Evolutionary conservation across 2,888 invertebrate species (phyloP).

Genomic region (Latrodectus elegans): DNA sequence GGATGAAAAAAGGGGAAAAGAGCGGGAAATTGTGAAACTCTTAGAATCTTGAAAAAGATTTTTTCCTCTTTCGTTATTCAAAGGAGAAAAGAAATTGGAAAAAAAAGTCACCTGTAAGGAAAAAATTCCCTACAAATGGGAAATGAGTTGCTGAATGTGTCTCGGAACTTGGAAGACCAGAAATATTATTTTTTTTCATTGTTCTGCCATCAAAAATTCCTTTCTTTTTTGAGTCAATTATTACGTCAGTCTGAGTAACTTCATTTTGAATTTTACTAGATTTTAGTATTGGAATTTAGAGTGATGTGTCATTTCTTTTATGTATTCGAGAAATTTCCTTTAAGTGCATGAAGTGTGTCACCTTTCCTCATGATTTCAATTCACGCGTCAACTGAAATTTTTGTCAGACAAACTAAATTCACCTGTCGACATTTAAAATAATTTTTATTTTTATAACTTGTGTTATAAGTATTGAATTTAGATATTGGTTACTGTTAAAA

Average conservation of each 20-base stretch:
- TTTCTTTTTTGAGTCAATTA: conserved; percentile 45
- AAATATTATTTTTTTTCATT: conserved; percentile 8
- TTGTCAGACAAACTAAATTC: too few species aligned
- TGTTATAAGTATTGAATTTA: too few species aligned
- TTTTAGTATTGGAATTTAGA: background rate
- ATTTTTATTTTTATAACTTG: too few species aligned
- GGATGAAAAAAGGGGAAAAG: conserved; percentile 48
- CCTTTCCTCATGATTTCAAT: background rate
- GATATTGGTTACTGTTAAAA: too few species aligned
- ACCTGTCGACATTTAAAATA: too few species aligned
- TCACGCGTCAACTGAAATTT: background rate
- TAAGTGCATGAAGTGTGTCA: background rate
- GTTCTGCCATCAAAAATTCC: background rate
- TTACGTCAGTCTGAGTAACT: conserved; percentile 51
- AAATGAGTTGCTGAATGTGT: conserved; percentile 53
- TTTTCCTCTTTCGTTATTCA: conserved; percentile 20
- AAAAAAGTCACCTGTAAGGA: conserved; percentile 34
- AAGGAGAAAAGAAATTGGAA: conserved; percentile 2
- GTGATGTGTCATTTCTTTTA: background rate
- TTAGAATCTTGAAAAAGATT: conserved; percentile 43
- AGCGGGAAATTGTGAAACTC: conserved; percentile 53
- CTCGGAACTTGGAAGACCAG: conserved; percentile 41
- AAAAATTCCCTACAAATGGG: conserved; percentile 49
- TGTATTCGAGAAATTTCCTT: background rate
- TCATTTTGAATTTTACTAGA: conserved; percentile 30